These are phyloP conservation scores for Daphoenositta chrysoptera DNA, from an alignment of 2,113 vertebrate species.

Conservation along the genomic window DNA sequence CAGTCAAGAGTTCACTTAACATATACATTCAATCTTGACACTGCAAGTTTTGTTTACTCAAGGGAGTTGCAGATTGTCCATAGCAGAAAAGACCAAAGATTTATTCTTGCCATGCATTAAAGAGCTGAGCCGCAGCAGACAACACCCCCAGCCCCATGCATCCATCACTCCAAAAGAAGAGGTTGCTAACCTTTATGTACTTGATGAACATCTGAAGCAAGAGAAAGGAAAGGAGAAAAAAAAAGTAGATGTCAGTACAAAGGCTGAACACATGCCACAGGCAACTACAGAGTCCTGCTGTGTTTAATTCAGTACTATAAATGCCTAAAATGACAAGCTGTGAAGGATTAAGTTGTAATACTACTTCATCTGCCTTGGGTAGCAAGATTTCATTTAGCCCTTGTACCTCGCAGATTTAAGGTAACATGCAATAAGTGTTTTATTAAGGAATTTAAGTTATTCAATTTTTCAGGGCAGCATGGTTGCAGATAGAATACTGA, in stretches of 20 bases:
- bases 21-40: neutral
- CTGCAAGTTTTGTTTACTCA: neutral
- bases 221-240: slow-evolving; percentile 75
- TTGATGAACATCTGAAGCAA: slow-evolving; percentile 99
- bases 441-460: neutral
- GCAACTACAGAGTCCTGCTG: slow-evolving; percentile 69
- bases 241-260: slow-evolving; percentile 80
- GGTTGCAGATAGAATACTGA: neutral
- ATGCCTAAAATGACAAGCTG: neutral
- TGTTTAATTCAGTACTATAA: slow-evolving; percentile 39
- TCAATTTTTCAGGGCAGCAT: neutral
- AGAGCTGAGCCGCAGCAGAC: slow-evolving; percentile 37
- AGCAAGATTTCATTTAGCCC: slow-evolving; percentile 23
- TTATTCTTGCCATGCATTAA: slow-evolving; percentile 76
- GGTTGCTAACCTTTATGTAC: slow-evolving; percentile 99
- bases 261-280: slow-evolving; percentile 83
- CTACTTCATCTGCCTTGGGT: slow-evolving; percentile 14
- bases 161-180: slow-evolving; percentile 76
- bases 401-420: neutral
- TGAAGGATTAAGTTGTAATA: slow-evolving; percentile 57
- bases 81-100: slow-evolving; percentile 20
- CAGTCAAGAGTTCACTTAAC: neutral
- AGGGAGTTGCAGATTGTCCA: slow-evolving; percentile 19
- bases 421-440: neutral
- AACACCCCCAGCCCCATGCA: slow-evolving; percentile 66